Evolutionary conservation across 1,140 invertebrate genomes (phyloP).

Genomic region (Caenorhabditis remanei): DNA sequence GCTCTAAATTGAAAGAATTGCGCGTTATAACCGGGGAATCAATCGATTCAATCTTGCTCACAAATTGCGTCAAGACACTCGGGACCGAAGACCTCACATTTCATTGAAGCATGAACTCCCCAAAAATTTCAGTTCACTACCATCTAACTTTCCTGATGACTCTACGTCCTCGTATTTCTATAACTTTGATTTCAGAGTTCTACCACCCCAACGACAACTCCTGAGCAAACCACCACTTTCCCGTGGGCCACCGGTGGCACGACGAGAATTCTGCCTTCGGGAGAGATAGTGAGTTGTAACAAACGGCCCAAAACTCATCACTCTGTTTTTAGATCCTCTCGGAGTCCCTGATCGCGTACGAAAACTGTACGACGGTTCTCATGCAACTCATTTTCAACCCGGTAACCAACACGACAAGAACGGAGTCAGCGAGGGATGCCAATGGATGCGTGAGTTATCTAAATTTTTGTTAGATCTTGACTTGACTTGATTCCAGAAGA

Average conservation of each 20-base stretch:
- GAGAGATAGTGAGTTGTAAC: neutral
- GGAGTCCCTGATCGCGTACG: neutral
- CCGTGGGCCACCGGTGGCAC: slow-evolving; percentile 3
- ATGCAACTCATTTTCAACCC: slow-evolving; percentile 11
- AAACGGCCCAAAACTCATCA: too few species aligned
- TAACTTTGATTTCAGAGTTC: neutral
- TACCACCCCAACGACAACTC: neutral
- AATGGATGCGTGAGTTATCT: neutral
- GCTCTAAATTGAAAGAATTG: too few species aligned
- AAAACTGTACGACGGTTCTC: slow-evolving; percentile 15
- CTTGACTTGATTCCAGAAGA: neutral
- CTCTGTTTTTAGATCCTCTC: neutral
- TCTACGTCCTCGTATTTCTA: too few species aligned
- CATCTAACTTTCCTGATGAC: too few species aligned
- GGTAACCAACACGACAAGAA: neutral
- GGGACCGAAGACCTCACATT: too few species aligned
- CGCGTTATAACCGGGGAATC: too few species aligned
- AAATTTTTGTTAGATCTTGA: too few species aligned
- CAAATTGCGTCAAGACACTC: too few species aligned
- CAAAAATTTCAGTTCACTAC: too few species aligned
- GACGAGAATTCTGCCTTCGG: slow-evolving; percentile 14
- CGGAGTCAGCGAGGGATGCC: neutral
- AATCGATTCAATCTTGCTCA: too few species aligned
- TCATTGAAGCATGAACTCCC: too few species aligned
- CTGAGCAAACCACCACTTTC: neutral